Conservation (phyloP, 1,140 invertebrate genomes). For the Schmidtea mediterranea region DNA sequence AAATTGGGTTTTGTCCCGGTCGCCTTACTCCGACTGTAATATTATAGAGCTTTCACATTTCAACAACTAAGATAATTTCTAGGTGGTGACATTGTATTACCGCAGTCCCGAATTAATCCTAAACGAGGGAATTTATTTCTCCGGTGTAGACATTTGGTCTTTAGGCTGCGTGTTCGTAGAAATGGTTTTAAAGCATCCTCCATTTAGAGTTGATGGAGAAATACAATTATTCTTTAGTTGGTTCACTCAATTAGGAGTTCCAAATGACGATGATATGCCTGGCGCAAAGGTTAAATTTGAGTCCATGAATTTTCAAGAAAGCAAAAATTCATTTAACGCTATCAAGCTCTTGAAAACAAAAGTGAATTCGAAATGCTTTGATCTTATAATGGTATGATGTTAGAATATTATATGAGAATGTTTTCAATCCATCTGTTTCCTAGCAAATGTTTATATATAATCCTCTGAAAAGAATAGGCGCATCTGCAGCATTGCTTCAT, state of each 20-base stretch:
- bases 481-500: conserved; percentile 41
- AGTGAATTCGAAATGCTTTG: no score
- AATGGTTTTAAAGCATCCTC: conserved; percentile 31
- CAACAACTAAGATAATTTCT: no score
- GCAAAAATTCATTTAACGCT: no score
- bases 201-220: conserved; percentile 29
- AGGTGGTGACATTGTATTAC: conserved; percentile 85
- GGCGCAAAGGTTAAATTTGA: conserved; percentile 13
- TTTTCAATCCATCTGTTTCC: conserved; percentile 13
- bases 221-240: conserved; percentile 28
- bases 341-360: no score
- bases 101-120: conserved; percentile 73
- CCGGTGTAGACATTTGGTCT: conserved; percentile 61
- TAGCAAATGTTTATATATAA: conserved; percentile 54
- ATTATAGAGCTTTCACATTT: no score
- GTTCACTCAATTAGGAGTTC: conserved; percentile 26
- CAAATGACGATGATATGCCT: conserved; percentile 24
- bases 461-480: conserved; percentile 43
- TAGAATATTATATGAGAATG: no score
- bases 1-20: conserved; percentile 63
- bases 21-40: conserved; percentile 79
- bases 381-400: no score
- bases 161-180: conserved; percentile 53
- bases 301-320: no score
- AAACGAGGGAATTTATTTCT: conserved; percentile 59